Evolutionary conservation across 2,888 invertebrate genomes (phyloP).

Genomic region (Cryptus viduatorius): DNA sequence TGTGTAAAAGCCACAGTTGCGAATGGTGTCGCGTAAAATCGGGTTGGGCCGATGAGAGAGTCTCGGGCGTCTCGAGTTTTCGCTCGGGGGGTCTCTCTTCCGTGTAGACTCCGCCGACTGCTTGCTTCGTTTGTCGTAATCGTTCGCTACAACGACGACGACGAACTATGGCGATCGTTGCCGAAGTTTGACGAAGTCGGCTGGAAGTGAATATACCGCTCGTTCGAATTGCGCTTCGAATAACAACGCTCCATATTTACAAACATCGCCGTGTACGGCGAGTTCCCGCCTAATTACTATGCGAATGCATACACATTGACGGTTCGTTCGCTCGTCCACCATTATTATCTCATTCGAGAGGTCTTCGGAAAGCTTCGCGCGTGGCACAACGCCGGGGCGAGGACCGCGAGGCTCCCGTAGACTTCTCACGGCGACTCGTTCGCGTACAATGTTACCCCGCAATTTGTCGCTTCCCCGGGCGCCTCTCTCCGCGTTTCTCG

Average conservation of each 20-base stretch:
- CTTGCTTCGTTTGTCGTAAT: constrained; percentile 35
- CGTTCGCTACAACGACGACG: constrained; percentile 27
- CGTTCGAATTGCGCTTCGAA: constrained; percentile 49
- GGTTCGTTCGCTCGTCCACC: not conserved
- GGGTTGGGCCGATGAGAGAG: constrained; percentile 37
- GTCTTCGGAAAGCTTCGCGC: not conserved
- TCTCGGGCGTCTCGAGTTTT: constrained; percentile 20
- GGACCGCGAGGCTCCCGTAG: constrained; percentile 5
- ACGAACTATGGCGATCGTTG: constrained; percentile 70
- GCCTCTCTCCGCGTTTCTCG: not conserved
- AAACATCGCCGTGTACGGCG: constrained; percentile 82
- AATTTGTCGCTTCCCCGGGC: not conserved
- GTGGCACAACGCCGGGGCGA: constrained; percentile 1
- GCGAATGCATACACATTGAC: constrained; percentile 36
- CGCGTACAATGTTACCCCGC: constrained; percentile 22
- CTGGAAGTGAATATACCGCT: not conserved
- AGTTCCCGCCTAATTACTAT: constrained; percentile 77
- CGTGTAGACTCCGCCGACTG: constrained; percentile 5
- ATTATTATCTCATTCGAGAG: constrained; percentile 9
- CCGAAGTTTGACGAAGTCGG: constrained; percentile 77
- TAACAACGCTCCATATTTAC: constrained; percentile 81
- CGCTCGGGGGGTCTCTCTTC: constrained; percentile 18
- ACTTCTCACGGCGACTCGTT: constrained; percentile 36
- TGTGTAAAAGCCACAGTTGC: not conserved
- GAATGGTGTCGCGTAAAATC: constrained; percentile 57